Percentiles rank a stretch among this genome's conserved stretches.
These are phyloP conservation scores for Drosophila mimica DNA, from an alignment of 2,888 invertebrate genomes.

Conservation along the genomic window DNA sequence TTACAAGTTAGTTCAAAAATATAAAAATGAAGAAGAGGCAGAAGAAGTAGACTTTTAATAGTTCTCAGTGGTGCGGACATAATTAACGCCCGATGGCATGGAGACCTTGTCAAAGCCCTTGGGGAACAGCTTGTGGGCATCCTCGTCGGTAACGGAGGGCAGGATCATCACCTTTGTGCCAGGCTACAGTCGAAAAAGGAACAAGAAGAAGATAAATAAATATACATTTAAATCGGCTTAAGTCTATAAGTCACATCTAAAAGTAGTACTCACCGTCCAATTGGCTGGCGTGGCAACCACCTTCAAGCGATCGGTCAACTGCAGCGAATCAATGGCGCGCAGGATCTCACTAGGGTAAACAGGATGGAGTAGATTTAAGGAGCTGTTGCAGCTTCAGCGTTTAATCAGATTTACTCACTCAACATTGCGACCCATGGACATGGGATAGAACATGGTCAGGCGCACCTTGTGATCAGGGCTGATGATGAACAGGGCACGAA, in stretches of 20 bases:
- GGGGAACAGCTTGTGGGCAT: constrained; percentile 89
- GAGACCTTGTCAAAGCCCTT: constrained; percentile 88
- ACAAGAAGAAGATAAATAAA: background rate
- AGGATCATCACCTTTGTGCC: constrained; percentile 93
- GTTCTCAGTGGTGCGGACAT: constrained; percentile 90
- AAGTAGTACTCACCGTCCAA: constrained; percentile 89
- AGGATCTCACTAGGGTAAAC: constrained; percentile 89
- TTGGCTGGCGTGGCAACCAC: constrained; percentile 94
- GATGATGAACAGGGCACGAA: constrained; percentile 92
- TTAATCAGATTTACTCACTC: constrained; percentile 87
- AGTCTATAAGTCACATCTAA: rapidly evolving
- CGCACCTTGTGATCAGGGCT: constrained; percentile 92
- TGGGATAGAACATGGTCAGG: constrained; percentile 93
- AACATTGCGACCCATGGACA: constrained; percentile 94
- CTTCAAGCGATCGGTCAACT: constrained; percentile 89
- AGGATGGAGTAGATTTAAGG: constrained; percentile 3
- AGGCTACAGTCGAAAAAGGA: constrained; percentile 84
- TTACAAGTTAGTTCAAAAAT: background rate
- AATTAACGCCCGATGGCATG: constrained; percentile 91
- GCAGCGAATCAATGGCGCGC: constrained; percentile 92
- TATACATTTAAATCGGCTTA: background rate
- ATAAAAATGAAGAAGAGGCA: background rate
- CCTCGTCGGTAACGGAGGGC: constrained; percentile 89
- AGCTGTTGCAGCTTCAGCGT: background rate
- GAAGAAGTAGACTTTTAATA: constrained; percentile 84